Conservation (phyloP, 2,888 invertebrate species). For the Amphipyra berbera region DNA sequence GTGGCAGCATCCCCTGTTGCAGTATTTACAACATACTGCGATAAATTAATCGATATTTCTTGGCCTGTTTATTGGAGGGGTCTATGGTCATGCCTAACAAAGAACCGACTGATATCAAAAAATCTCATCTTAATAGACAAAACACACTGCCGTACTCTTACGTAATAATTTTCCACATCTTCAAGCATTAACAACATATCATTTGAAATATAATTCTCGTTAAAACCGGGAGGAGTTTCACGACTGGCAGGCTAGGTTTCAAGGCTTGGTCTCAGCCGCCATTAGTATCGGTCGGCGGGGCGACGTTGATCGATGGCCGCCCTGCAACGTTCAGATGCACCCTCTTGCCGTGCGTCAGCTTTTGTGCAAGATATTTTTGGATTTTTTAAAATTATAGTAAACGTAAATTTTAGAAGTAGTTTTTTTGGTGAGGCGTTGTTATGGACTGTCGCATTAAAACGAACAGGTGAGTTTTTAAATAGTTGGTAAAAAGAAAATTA, state of each 20-base stretch:
- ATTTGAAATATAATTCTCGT: slow-evolving; percentile 57
- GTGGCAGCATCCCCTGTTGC: too few species aligned
- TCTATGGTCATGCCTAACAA: too few species aligned
- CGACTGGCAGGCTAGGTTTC: slow-evolving; percentile 44
- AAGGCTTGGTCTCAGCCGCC: slow-evolving; percentile 69
- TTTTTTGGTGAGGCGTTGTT: not conserved
- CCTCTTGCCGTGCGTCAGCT: slow-evolving; percentile 51
- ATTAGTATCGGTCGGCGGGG: slow-evolving; percentile 77
- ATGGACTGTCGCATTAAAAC: too few species aligned
- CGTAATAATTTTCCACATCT: slow-evolving; percentile 8
- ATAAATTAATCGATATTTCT: too few species aligned
- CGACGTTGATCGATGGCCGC: slow-evolving; percentile 81
- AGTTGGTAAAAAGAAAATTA: too few species aligned
- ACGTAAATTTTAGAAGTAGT: not conserved
- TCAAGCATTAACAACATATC: slow-evolving; percentile 40
- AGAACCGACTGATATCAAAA: too few species aligned
- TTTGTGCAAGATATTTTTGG: slow-evolving; percentile 40
- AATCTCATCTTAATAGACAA: too few species aligned
- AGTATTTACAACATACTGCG: too few species aligned
- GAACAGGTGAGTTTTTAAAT: too few species aligned
- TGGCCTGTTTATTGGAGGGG: too few species aligned
- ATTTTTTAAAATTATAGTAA: slow-evolving; percentile 25
- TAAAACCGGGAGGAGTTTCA: slow-evolving; percentile 50
- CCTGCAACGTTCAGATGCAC: slow-evolving; percentile 66
- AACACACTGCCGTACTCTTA: not conserved